A percentile compares a stretch with the other conserved stretches of the same genome.
phyloP scores from a whole-genome alignment of 2,113 vertebrate genomes.

The Dicentrarchus labrax region DNA sequence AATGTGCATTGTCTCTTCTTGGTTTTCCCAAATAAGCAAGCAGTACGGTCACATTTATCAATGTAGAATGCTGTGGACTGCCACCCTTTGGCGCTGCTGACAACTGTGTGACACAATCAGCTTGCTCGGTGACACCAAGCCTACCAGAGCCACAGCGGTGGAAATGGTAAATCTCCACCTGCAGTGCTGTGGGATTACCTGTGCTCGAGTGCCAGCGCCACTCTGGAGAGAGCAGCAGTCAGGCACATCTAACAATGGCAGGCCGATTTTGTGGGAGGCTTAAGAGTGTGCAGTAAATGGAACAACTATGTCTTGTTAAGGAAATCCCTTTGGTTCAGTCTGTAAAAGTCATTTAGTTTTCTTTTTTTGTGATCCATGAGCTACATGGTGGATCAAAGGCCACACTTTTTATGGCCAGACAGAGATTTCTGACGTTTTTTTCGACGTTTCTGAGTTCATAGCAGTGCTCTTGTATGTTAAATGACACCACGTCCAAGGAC shows the following conservation, averaged over 20 bases:
- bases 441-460: constrained; percentile 43
- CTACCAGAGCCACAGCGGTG: constrained; percentile 22
- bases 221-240: constrained; percentile 36
- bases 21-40: constrained; percentile 40
- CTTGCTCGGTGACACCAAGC: constrained; percentile 34
- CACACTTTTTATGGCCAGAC: constrained; percentile 70
- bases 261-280: constrained; percentile 48
- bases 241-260: constrained; percentile 47
- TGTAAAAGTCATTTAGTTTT: constrained; percentile 63
- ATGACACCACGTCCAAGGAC: constrained; percentile 42
- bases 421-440: constrained; percentile 46
- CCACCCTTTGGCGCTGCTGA: constrained; percentile 37
- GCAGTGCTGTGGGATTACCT: constrained; percentile 54
- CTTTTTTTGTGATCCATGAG: constrained; percentile 45
- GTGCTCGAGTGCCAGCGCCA: constrained; percentile 35
- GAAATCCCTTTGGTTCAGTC: constrained; percentile 58
- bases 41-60: constrained; percentile 6
- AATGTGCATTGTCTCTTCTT: constrained; percentile 25
- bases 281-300: constrained; percentile 50
- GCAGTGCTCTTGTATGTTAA: constrained; percentile 52
- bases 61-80: constrained; percentile 14
- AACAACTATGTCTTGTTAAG: constrained; percentile 69
- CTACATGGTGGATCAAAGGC: constrained; percentile 66
- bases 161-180: constrained; percentile 59
- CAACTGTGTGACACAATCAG: constrained; percentile 45